These are phyloP conservation scores for Gymnarchus niloticus DNA, from an alignment of 2,113 vertebrate species.

Conservation along the genomic window DNA sequence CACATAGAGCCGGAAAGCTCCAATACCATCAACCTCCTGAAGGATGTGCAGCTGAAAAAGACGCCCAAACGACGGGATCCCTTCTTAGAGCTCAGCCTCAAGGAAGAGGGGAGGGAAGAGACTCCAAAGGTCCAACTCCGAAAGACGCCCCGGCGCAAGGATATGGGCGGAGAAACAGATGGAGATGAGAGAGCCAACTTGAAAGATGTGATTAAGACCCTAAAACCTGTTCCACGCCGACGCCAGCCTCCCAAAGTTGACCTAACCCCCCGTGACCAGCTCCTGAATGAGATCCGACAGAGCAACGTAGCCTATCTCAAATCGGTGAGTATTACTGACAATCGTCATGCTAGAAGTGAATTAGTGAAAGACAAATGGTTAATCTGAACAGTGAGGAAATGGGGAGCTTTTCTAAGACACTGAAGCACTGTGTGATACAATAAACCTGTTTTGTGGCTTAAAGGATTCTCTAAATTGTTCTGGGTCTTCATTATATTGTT, in stretches of 20 bases:
- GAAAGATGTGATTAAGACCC: conserved; percentile 80
- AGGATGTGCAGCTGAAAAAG: conserved; percentile 62
- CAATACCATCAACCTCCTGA: conserved; percentile 34
- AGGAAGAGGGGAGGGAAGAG: conserved; percentile 62
- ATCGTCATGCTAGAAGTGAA: neutral
- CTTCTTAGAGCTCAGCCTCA: conserved; percentile 52
- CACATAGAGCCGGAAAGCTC: conserved; percentile 33
- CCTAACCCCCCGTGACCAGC: conserved; percentile 78
- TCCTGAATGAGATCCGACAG: conserved; percentile 82
- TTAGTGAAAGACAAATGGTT: neutral
- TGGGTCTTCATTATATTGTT: too few relatives aligned
- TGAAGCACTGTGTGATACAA: too few relatives aligned
- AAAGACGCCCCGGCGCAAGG: conserved; percentile 51
- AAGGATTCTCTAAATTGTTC: too few relatives aligned
- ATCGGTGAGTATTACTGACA: conserved; percentile 59
- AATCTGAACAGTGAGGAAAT: neutral
- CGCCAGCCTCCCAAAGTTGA: conserved; percentile 80
- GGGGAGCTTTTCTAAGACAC: too few relatives aligned
- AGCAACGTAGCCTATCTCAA: conserved; percentile 90
- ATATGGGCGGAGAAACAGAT: conserved; percentile 41
- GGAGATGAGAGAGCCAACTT: conserved; percentile 75
- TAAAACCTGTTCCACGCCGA: conserved; percentile 81
- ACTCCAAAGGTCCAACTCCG: conserved; percentile 55
- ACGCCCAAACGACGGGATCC: conserved; percentile 60
- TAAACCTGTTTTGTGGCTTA: too few relatives aligned